A percentile compares a stretch with the other conserved stretches of the same genome.
phyloP scores from a whole-genome alignment of 2,797 vertebrate genomes.

The Gymnothorax reevesii region DNA sequence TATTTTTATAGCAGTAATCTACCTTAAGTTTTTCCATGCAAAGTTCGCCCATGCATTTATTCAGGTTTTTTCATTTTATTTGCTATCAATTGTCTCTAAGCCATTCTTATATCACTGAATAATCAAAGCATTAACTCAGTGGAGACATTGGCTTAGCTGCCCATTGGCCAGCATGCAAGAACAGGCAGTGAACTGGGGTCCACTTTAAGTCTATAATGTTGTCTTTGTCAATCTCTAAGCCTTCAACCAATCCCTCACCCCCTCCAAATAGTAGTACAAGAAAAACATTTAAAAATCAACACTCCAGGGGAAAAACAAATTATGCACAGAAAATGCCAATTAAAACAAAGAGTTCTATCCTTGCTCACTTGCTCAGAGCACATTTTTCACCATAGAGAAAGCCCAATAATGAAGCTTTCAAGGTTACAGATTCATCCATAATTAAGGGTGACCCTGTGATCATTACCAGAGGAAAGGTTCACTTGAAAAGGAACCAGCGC shows the following conservation, averaged over 20 bases:
- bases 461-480: slow-evolving; percentile 34
- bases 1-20: no score
- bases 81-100: no score
- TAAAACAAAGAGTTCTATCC: slow-evolving; percentile 13
- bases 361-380: neutral
- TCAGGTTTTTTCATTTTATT: no score
- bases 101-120: no score
- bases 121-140: no score
- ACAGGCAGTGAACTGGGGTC: neutral
- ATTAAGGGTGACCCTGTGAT: slow-evolving; percentile 42
- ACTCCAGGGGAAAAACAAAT: slow-evolving; percentile 13
- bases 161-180: no score
- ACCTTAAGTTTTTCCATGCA: no score
- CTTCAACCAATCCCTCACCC: neutral
- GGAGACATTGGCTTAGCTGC: no score
- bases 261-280: neutral
- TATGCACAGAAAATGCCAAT: slow-evolving; percentile 15
- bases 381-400: slow-evolving; percentile 13
- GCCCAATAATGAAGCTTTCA: slow-evolving; percentile 4
- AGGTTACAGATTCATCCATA: slow-evolving; percentile 44
- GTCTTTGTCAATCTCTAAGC: neutral
- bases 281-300: slow-evolving; percentile 15
- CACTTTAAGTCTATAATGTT: neutral
- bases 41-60: no score
- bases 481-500: slow-evolving; percentile 6